Base-by-base conservation (phyloP, 2,113 vertebrate genomes). In the Oryzias melastigma region DNA sequence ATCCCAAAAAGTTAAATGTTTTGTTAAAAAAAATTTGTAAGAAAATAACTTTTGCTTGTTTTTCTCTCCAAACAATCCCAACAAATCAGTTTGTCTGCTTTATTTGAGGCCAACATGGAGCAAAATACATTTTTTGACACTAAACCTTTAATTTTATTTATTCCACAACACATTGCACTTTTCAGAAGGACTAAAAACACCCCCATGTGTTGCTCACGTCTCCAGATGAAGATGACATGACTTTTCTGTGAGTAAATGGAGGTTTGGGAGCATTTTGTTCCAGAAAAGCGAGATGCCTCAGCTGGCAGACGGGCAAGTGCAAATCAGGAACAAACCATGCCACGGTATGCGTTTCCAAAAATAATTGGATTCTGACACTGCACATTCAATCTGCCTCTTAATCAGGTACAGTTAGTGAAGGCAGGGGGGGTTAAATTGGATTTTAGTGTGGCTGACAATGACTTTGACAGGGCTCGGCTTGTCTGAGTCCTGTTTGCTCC, bases 361-460 rank as follows among this genome's bases (percentile, higher is more conserved):
- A 80, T 68, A 82, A 85, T 81, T 85, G 68, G 68, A 77, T 85
- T 83, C 70, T 71, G 65, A 68, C 19, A 3, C 61, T 44, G 47
- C 58, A 68, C 76, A 65, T 85, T 78, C 73, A 80, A 52, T 80
- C 59, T 67, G 76, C 56, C 58, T 71, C 65, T 85, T 83, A 83
- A 88, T 80, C 73, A 60, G 64, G 57, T 53, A 65, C 52, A 58
- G 53, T 65, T 48, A 61, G 64, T 69, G 65, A 75, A 51, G 44
- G 60, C 56, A 27, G 22, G 5, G 17, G 48, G 41, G 51, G 65
- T 5, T 47, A 64, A 74, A 68, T 81, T 67, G 14, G 42, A 73
- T 62, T 62, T 45, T 43, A 35, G 35, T 53, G 45, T 50, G 4
- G 2, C 49, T 58, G 57, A 56, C 67, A 65, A 76, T 71, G 65